Percentiles rank a stretch among this genome's conserved stretches.
These are phyloP conservation scores for Stigmatopora nigra DNA, from an alignment of 2,113 vertebrate species.

Conservation along the genomic window DNA sequence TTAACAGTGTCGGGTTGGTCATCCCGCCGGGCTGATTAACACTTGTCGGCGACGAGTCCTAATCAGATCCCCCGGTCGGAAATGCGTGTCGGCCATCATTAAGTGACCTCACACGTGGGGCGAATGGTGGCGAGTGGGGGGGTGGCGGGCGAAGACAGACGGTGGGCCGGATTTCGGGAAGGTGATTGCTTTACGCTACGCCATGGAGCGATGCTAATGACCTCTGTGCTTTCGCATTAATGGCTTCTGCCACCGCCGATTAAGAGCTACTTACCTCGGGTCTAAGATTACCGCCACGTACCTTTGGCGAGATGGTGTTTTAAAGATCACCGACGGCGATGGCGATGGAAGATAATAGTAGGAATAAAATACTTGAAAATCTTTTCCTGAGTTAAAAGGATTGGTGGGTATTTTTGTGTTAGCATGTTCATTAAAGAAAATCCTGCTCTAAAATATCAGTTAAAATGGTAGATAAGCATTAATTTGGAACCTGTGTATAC, in stretches of 20 bases:
- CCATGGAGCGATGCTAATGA: conserved; percentile 73
- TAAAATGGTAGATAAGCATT: no score
- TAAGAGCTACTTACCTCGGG: conserved; percentile 46
- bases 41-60: conserved; percentile 47
- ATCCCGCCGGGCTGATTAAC: conserved; percentile 60
- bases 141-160: neutral
- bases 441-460: no score
- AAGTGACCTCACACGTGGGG: conserved; percentile 67
- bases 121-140: conserved; percentile 58
- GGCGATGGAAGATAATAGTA: no score
- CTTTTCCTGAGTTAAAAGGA: no score
- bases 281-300: neutral
- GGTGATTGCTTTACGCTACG: conserved; percentile 71
- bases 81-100: conserved; percentile 70
- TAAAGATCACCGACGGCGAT: no score
- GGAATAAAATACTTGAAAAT: no score
- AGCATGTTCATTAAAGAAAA: no score
- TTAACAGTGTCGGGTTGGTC: conserved; percentile 55
- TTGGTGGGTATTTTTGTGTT: neutral
- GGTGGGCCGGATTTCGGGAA: conserved; percentile 56
- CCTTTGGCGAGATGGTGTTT: neutral
- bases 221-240: conserved; percentile 76
- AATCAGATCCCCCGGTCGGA: conserved; percentile 60
- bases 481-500: no score
- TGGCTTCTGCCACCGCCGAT: conserved; percentile 64